Evolutionary conservation across 2,888 invertebrate genomes (phyloP), one percentile per base, ranked within the genome.

Genomic region (Nudaria mundana): DNA sequence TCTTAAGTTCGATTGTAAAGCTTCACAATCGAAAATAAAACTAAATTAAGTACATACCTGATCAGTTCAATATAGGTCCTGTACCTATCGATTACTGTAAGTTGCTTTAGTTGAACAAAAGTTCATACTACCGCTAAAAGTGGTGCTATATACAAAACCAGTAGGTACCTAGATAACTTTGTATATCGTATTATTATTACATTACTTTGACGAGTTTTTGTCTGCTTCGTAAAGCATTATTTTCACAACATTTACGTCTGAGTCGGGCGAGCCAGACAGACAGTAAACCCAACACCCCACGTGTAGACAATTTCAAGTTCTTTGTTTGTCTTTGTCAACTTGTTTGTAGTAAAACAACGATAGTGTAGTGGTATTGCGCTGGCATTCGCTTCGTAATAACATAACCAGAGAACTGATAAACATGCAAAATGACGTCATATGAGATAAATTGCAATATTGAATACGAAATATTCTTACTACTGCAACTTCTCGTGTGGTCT

Each of bases 91-190:
- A n/a, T n/a, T n/a, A n/a, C n/a, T n/a, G n/a, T n/a, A n/a, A n/a
- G n/a, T n/a, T n/a, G n/a, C 40, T 53, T 37, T 10, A 10, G 22
- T 35, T 11, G 12, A 12, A 35, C 26, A 20, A 23, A 33, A 7
- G 8, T 11, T 11, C 7, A 1, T 26, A n/a, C n/a, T n/a, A n/a
- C n/a, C n/a, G n/a, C n/a, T n/a, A n/a, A n/a, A n/a, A 18, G 18
- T 18, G 18, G 18, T 5, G 18, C 18, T 18, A 18, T 18, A 18
- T 18, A 18, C 18, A 18, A 18, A 18, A 18, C 18, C 5, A 3
- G 18, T 5, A 3, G 18, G n/a, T n/a, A n/a, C n/a, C n/a, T n/a
- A 20, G 4, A 12, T 25, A 15, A n/a, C 3, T 14, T 5, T 5
- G 2, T 24, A 7, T 5, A 16, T 25, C 16, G 6, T 8, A 3